Conservation (phyloP, 2,113 vertebrate genomes). For the Trematocara stigmaticum region DNA sequence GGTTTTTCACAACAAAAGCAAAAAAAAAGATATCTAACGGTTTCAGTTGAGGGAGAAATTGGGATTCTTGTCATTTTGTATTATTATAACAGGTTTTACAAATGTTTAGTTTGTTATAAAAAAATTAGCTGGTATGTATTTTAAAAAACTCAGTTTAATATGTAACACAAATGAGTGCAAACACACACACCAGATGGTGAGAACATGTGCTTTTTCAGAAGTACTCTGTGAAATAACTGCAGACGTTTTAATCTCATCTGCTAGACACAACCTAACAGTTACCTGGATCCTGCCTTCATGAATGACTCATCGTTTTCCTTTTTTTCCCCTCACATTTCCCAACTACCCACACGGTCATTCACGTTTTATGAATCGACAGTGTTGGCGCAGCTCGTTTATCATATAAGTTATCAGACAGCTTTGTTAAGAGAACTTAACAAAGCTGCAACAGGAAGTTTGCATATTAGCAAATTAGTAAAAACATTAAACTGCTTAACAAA, state of each 20-base stretch:
- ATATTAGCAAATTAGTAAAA: neutral
- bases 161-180: neutral
- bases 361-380: neutral
- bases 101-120: neutral
- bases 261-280: neutral
- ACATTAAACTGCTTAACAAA: neutral
- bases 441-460: neutral
- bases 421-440: no score
- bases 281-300: neutral
- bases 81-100: neutral
- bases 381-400: neutral
- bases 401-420: neutral
- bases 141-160: neutral
- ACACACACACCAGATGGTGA: neutral
- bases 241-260: neutral
- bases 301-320: neutral
- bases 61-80: neutral
- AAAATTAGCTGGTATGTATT: neutral
- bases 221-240: neutral
- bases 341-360: neutral
- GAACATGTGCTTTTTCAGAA: neutral
- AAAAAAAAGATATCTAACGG: neutral
- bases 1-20: neutral
- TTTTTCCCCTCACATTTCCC: neutral
- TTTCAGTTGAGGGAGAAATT: neutral